phyloP scores from a whole-genome alignment of 2,797 vertebrate species.

The Sandelia bainsii region DNA sequence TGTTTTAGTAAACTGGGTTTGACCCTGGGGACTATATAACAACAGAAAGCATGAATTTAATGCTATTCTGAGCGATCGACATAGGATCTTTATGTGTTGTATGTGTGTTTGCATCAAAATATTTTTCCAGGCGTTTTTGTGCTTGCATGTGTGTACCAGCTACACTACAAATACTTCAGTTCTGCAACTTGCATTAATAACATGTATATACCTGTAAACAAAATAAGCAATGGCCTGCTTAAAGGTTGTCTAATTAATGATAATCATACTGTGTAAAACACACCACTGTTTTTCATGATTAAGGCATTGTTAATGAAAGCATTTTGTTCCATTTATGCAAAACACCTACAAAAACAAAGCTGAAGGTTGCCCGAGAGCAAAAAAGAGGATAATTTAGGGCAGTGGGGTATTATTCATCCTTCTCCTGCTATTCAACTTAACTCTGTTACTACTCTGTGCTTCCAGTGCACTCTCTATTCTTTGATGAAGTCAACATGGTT shows the following conservation, averaged over 20 bases:
- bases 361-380: constrained; percentile 27
- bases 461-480: neutral
- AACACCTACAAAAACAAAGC: constrained; percentile 41
- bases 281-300: constrained; percentile 23
- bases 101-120: constrained; percentile 5
- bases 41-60: neutral
- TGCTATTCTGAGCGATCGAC: neutral
- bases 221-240: constrained; percentile 1
- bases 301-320: constrained; percentile 62
- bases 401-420: constrained; percentile 24
- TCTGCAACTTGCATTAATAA: constrained; percentile 4
- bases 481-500: neutral
- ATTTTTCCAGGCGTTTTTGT: neutral
- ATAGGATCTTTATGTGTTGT: neutral
- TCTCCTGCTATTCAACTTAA: neutral
- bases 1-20: neutral
- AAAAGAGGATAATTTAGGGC: constrained; percentile 27
- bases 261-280: constrained; percentile 9
- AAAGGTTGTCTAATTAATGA: constrained; percentile 44
- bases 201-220: neutral
- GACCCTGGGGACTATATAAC: neutral
- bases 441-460: neutral
- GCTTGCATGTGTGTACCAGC: neutral
- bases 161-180: neutral
- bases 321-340: constrained; percentile 62